Conservation (phyloP, 2,888 invertebrate species). For the Lasioglossum morio region DNA sequence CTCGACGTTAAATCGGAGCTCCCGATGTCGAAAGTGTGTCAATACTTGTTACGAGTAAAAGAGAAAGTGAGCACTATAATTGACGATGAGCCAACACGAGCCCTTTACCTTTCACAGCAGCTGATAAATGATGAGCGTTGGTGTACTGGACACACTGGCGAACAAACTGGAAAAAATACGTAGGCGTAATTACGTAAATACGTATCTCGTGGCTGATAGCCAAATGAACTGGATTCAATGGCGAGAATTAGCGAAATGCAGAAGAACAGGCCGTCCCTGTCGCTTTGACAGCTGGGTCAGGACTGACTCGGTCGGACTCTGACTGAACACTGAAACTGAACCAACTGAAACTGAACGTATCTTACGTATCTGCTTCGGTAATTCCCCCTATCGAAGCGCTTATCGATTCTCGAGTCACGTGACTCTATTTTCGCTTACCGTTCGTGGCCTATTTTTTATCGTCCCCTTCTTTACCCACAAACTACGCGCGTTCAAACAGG, state of each 20-base stretch:
- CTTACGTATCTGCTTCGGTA: not conserved
- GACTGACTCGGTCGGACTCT: not conserved
- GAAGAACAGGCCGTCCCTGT: not conserved
- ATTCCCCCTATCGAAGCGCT: constrained; percentile 14
- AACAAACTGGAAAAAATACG: constrained; percentile 75
- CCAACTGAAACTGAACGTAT: too few relatives aligned
- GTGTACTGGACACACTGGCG: constrained; percentile 69
- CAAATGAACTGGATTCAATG: constrained; percentile 42
- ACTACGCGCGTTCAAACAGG: not conserved
- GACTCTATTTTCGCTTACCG: constrained; percentile 26
- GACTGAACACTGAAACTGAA: constrained; percentile 37
- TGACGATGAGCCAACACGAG: constrained; percentile 37
- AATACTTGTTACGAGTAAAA: constrained; percentile 25
- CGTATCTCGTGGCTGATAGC: constrained; percentile 27
- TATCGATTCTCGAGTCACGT: constrained; percentile 8
- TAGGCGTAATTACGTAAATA: constrained; percentile 24
- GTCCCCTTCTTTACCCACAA: constrained; percentile 2
- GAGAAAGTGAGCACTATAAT: constrained; percentile 59
- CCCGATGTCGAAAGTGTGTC: not conserved
- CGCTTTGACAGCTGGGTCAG: constrained; percentile 27
- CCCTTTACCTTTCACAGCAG: constrained; percentile 73
- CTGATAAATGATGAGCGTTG: constrained; percentile 27
- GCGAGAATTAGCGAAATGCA: not conserved
- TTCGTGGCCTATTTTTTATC: not conserved
- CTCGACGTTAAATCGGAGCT: constrained; percentile 4